These are phyloP conservation scores for Stigmatopora nigra DNA, from an alignment of 2,113 vertebrate species.

Conservation along the genomic window DNA sequence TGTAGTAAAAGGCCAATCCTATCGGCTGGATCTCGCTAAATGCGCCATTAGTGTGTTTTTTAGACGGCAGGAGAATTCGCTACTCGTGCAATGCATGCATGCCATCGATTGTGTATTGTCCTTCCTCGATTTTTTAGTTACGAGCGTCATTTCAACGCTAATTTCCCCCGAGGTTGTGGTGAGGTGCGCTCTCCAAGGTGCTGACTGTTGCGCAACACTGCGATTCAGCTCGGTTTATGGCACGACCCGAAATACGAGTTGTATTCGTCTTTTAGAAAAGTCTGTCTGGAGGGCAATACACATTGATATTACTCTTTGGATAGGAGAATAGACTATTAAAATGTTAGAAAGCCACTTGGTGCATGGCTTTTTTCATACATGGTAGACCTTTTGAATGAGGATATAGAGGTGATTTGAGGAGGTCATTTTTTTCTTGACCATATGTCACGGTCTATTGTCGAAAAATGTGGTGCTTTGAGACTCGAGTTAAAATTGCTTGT, in stretches of 20 bases:
- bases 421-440: background rate
- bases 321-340: background rate
- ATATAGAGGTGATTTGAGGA: background rate
- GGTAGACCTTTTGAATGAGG: background rate
- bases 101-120: constrained; percentile 31
- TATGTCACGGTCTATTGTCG: background rate
- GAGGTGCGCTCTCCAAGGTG: constrained; percentile 76
- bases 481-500: background rate
- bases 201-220: constrained; percentile 57
- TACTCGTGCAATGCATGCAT: constrained; percentile 54
- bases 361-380: constrained; percentile 10
- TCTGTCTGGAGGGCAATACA: constrained; percentile 1
- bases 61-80: constrained; percentile 40
- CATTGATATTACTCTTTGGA: constrained; percentile 12
- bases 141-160: constrained; percentile 5
- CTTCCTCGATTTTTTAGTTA: constrained; percentile 7
- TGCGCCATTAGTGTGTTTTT: constrained; percentile 35
- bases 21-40: constrained; percentile 25
- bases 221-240: no score
- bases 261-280: background rate
- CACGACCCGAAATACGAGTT: background rate
- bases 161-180: constrained; percentile 12
- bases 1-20: constrained; percentile 8
- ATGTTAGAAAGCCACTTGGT: constrained; percentile 2
- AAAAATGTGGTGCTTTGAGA: background rate